These are phyloP conservation scores for Tenthredo distinguenda DNA, from an alignment of 2,888 invertebrate genomes.

Conservation along the genomic window DNA sequence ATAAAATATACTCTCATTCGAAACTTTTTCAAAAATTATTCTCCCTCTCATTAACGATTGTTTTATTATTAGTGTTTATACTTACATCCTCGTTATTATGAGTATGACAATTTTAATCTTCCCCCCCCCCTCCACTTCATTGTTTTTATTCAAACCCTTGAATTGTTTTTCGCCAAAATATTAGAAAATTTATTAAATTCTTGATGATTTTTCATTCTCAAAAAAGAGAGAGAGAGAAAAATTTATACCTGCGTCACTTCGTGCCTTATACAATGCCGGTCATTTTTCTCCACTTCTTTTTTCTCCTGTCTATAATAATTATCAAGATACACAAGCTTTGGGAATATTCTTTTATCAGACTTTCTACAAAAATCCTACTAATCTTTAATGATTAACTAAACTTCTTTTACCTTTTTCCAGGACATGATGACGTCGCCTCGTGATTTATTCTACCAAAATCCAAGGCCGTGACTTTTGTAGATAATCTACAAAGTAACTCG, in stretches of 20 bases:
- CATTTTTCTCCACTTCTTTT: not conserved
- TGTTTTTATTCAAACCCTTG: not conserved
- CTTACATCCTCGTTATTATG: not conserved
- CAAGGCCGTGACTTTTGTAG: constrained; percentile 5
- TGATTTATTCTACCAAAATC: not conserved
- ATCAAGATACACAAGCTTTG: not conserved
- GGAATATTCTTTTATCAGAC: not conserved
- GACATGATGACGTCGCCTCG: constrained; percentile 6
- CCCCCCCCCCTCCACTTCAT: not conserved
- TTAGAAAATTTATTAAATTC: not conserved
- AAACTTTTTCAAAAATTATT: not conserved
- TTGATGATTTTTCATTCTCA: not conserved
- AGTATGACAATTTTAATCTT: not conserved
- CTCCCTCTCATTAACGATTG: not conserved
- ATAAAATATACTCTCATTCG: not conserved
- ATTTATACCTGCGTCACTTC: not conserved
- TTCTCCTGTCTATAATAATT: not conserved
- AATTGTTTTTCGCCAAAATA: not conserved
- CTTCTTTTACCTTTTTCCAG: not conserved
- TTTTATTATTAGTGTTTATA: not conserved
- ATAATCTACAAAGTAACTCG: not conserved
- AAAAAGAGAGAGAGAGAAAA: not conserved
- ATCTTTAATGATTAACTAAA: not conserved
- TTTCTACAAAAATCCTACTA: not conserved
- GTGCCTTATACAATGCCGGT: not conserved